Percentiles rank a stretch among this genome's conserved stretches.
These are phyloP conservation scores for Blomia tropicalis DNA, from an alignment of 2,888 invertebrate species.

Conservation along the genomic window DNA sequence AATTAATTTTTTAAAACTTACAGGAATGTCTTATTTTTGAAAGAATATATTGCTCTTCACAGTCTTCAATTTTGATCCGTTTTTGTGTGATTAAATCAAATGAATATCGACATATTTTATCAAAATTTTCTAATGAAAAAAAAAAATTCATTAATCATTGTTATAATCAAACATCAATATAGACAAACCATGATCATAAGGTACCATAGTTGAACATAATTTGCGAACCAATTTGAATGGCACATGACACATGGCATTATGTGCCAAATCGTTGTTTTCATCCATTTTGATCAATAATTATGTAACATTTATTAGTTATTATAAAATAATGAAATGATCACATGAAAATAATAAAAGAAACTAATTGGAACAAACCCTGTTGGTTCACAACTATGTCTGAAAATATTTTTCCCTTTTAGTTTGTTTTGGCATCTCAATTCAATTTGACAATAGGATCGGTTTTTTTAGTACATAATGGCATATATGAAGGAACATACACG, in stretches of 20 bases:
- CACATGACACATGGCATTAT: not conserved
- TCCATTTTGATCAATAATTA: not conserved
- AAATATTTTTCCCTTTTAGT: too few relatives aligned
- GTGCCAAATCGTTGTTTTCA: not conserved
- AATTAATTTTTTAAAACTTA: too few relatives aligned
- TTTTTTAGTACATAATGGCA: too few relatives aligned
- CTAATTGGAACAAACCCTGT: too few relatives aligned
- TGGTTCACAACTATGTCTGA: too few relatives aligned
- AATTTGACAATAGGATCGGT: too few relatives aligned
- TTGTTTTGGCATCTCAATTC: too few relatives aligned
- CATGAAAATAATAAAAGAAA: not conserved
- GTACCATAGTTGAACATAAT: slow-evolving; percentile 1
- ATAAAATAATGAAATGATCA: too few relatives aligned
- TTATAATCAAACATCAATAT: not conserved
- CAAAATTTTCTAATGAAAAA: not conserved
- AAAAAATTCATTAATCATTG: not conserved
- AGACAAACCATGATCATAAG: not conserved
- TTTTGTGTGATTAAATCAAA: not conserved
- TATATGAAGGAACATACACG: too few relatives aligned
- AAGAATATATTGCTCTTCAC: slow-evolving; percentile 8
- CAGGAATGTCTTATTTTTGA: slow-evolving; percentile 2
- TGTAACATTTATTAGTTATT: too few relatives aligned
- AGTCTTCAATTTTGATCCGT: not conserved
- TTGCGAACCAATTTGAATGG: not conserved
- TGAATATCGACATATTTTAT: slow-evolving; percentile 6